A percentile compares a stretch with the other conserved stretches of the same genome.
Conservation (phyloP, 2,113 vertebrate genomes). For the Myotis davidii region DNA sequence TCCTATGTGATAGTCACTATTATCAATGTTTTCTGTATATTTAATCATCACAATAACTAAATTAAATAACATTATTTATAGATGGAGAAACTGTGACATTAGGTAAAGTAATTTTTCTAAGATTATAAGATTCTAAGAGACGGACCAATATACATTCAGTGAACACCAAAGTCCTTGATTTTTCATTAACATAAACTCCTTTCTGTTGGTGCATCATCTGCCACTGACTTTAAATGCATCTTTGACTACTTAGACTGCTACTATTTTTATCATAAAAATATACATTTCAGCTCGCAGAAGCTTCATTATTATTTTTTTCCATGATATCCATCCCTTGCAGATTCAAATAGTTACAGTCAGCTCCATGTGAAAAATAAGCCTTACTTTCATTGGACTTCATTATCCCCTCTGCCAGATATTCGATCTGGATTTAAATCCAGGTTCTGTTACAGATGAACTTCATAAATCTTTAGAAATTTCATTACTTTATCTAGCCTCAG, state of each 20-base stretch:
- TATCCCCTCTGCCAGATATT: neutral
- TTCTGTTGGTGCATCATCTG: neutral
- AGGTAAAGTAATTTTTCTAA: neutral
- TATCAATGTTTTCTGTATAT: neutral
- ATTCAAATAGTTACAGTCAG: neutral
- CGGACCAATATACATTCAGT: neutral
- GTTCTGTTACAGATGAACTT: neutral
- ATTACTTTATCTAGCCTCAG: neutral
- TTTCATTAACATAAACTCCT: neutral
- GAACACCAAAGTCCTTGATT: neutral
- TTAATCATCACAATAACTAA: neutral
- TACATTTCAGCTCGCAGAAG: neutral
- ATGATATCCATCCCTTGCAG: neutral
- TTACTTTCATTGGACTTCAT: neutral
- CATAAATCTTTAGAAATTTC: neutral
- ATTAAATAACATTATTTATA: neutral
- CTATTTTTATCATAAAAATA: neutral
- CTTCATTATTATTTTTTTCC: neutral
- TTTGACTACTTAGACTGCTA: neutral
- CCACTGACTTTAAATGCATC: neutral
- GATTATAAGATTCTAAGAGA: neutral
- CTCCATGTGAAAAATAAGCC: neutral
- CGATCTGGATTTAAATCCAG: neutral
- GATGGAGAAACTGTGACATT: neutral
- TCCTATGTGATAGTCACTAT: neutral